Base-by-base conservation (phyloP, 2,888 invertebrate genomes). In the Himalopsyche tibetana region DNA sequence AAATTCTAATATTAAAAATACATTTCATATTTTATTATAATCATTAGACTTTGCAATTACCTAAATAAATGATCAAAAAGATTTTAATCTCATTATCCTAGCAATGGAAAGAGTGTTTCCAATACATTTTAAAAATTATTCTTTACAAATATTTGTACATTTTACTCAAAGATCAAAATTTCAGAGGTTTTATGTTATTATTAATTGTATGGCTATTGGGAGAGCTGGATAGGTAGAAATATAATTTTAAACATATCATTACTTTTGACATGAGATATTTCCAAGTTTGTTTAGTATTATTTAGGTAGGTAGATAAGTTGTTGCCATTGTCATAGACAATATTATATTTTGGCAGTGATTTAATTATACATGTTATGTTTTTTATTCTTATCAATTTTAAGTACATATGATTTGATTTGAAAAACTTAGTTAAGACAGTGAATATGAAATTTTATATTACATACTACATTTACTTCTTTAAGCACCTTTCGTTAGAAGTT, bases 1-100 rank as follows among this genome's bases (percentile, higher is more conserved):
- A 84, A 63, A 84, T 81, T 84, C 81, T 84, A 63, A 84, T 55
- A 63, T 84, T 80, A 84, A 74, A 80, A 84, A 55, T 55, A 80
- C 55, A 74, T 74, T 36, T 74, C 36, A 74, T 74, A 74, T 36
- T 74, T 74, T 74, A 74, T 74, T 36, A 36, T 15, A 74, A 69
- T 74, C 74, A 36, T 74, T 74, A 74, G 74, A 74, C 36, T 74
- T 74, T 74, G 19, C 74, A 74, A 74, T 74, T 74, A 36, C 74
- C 74, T 74, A 74, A 74, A 74, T 74, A 74, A 28, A 28, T 11
- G 69, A 69, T 69, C 69, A 69, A 69, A 69, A 69, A 69, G 69
- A 69, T 69, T 69, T 69, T 36, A 69, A 69, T 69, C 28, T 28
- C 28, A 11, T 69, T 69, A 69, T 36, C 69, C 69, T 69, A 69